Conservation (phyloP, 2,797 vertebrate species). For the Pagetopsis macropterus region DNA sequence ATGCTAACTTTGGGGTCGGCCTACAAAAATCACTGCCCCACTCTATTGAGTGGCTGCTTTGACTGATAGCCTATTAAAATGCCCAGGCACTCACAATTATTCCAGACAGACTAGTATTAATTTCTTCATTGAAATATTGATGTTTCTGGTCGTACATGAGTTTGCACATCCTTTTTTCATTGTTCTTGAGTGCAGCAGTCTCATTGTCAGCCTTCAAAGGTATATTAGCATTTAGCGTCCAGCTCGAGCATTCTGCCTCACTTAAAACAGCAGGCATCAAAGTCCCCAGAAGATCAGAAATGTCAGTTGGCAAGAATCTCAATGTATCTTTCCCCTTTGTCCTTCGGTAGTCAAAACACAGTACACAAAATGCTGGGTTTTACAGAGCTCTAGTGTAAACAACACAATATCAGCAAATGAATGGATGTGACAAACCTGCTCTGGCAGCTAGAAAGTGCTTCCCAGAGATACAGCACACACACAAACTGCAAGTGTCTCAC, state of each 20-base stretch:
- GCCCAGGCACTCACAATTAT: conserved; percentile 29
- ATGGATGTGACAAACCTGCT: conserved; percentile 39
- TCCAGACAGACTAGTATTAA: conserved; percentile 16
- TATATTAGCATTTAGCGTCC: conserved; percentile 6
- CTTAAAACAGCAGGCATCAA: conserved; percentile 66
- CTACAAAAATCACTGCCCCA: no score
- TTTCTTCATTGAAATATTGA: conserved; percentile 4
- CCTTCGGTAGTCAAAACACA: conserved; percentile 46
- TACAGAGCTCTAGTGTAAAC: conserved; percentile 69
- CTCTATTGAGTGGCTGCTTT: neutral
- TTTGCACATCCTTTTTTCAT: conserved; percentile 17
- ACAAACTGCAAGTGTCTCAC: conserved; percentile 46
- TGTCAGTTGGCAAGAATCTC: conserved; percentile 6
- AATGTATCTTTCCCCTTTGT: conserved; percentile 26
- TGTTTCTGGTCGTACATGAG: conserved; percentile 6
- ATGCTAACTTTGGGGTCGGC: no score
- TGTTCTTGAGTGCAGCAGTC: conserved; percentile 20
- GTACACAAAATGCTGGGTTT: conserved; percentile 63
- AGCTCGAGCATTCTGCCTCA: conserved; percentile 32
- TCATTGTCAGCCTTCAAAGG: conserved; percentile 21
- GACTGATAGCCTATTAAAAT: conserved; percentile 16
- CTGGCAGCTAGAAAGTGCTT: conserved; percentile 25
- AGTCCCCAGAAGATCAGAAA: conserved; percentile 14
- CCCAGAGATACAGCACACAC: conserved; percentile 41
- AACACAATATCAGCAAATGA: conserved; percentile 54